phyloP scores from a whole-genome alignment of 2,113 vertebrate genomes.

The Atrichornis clamosus region DNA sequence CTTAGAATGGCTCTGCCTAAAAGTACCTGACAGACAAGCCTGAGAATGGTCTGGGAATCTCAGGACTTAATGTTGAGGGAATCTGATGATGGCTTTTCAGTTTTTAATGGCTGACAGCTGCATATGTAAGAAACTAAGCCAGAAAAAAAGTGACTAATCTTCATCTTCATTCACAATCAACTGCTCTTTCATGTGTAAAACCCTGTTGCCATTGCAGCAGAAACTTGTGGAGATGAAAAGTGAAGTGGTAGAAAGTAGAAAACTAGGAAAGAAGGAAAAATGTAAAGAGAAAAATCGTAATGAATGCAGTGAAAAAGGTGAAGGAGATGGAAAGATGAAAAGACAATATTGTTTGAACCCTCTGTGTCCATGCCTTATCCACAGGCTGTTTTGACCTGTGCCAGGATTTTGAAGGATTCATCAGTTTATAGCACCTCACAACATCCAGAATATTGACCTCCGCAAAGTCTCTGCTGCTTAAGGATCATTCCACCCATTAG shows the following conservation, averaged over 20 bases:
- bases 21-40: neutral
- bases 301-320: neutral
- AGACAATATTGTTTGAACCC: neutral
- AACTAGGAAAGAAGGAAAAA: neutral
- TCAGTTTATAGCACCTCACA: neutral
- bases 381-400: neutral
- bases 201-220: neutral
- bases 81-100: neutral
- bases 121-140: neutral
- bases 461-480: neutral
- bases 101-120: neutral
- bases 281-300: neutral
- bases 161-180: neutral
- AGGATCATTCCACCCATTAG: neutral
- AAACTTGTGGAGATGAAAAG: neutral
- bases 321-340: neutral
- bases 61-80: neutral
- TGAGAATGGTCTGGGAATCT: neutral
- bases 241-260: neutral
- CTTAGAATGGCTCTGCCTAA: neutral
- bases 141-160: conserved; percentile 13
- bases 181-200: neutral
- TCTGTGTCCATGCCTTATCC: neutral
- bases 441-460: neutral
- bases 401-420: neutral